Conservation (phyloP, 2,888 invertebrate species). For the Diplazon laetatorius region DNA sequence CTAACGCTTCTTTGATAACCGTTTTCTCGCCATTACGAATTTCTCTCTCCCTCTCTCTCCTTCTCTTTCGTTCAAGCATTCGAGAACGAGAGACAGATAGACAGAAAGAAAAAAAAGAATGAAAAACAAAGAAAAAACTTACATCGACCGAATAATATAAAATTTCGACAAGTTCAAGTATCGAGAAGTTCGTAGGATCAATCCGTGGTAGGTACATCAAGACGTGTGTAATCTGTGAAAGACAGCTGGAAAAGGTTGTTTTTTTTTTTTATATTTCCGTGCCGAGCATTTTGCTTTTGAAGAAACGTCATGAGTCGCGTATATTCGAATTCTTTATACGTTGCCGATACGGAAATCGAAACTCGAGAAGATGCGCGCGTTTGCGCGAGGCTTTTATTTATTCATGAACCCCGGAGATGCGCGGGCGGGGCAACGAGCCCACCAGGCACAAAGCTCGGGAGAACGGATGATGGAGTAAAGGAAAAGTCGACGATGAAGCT, state of each 20-base stretch:
- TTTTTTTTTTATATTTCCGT: no score
- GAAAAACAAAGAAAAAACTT: no score
- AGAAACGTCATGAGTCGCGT: neutral
- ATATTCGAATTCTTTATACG: neutral
- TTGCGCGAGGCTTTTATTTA: slow-evolving; percentile 41
- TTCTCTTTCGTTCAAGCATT: neutral
- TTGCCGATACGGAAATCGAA: slow-evolving; percentile 21
- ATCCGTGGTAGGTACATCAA: neutral
- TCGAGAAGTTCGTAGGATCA: neutral
- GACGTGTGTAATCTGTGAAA: neutral
- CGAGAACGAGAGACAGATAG: neutral
- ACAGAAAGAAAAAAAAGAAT: no score
- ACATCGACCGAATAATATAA: no score
- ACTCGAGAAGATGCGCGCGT: slow-evolving; percentile 2
- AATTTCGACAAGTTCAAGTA: no score
- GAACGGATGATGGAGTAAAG: slow-evolving; percentile 48
- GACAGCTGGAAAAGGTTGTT: neutral
- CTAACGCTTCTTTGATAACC: neutral
- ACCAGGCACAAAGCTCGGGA: slow-evolving; percentile 11
- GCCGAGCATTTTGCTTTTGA: neutral
- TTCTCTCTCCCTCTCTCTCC: no score
- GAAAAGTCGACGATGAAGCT: slow-evolving; percentile 29
- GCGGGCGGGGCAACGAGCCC: no score
- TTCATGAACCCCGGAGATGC: slow-evolving; percentile 47
- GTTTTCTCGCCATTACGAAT: neutral